A percentile compares a stretch with the other conserved stretches of the same genome.
These are phyloP conservation scores for Monodelphis domestica DNA, from an alignment of 2,797 vertebrate species.

Conservation along the genomic window DNA sequence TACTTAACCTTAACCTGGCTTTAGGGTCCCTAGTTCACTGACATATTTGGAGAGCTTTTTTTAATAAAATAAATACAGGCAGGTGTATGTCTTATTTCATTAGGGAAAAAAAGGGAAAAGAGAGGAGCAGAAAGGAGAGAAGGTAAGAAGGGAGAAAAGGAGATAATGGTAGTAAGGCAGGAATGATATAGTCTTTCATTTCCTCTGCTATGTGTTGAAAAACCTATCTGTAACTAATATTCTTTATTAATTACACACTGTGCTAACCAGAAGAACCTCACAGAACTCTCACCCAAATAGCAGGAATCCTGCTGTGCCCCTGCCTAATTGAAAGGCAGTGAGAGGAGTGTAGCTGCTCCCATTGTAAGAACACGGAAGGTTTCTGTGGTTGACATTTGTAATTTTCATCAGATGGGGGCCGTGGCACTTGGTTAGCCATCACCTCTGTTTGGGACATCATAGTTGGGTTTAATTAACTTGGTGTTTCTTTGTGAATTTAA, in stretches of 20 bases:
- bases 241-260: slow-evolving; percentile 55
- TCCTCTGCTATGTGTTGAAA: slow-evolving; percentile 32
- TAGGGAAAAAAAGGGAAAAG: neutral
- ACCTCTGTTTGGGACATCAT: slow-evolving; percentile 14
- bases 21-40: neutral
- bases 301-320: slow-evolving; percentile 33
- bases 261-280: slow-evolving; percentile 57
- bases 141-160: slow-evolving; percentile 33
- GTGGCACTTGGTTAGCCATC: neutral
- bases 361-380: slow-evolving; percentile 38
- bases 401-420: slow-evolving; percentile 30
- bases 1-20: neutral
- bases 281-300: slow-evolving; percentile 8
- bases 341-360: neutral
- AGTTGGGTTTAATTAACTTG: slow-evolving; percentile 57
- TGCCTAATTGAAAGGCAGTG: slow-evolving; percentile 72
- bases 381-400: slow-evolving; percentile 60
- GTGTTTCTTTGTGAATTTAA: slow-evolving; percentile 52
- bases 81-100: neutral
- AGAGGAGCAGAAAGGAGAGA: neutral
- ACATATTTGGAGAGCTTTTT: slow-evolving; percentile 38
- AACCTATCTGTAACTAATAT: slow-evolving; percentile 28
- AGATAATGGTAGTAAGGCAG: neutral
- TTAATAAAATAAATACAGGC: slow-evolving; percentile 46
- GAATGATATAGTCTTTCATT: slow-evolving; percentile 64